Base-by-base conservation (phyloP, 2,113 vertebrate species). In the Dromiciops gliroides region DNA sequence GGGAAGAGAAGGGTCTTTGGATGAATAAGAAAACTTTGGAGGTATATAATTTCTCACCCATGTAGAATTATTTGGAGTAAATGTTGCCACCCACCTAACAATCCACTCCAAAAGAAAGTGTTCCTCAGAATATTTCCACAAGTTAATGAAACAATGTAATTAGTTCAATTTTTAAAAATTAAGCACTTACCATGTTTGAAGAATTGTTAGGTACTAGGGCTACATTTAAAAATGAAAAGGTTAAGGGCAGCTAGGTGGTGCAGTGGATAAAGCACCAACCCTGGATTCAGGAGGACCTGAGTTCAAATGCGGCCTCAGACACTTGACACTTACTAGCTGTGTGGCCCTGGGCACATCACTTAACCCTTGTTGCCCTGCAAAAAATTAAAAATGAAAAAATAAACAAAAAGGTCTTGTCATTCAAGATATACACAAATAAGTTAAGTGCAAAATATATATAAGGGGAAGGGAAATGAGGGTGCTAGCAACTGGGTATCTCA, bases 21-120 rank as follows among this genome's bases (percentile, higher is more conserved):
- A 89, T 48, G 52, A 94, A 93, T 91, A 95, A 48, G 51, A 16
- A 91, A 92, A 56, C 88, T 89, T 31, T 22, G 10, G 1, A 14
- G 56, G 51, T 56, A 60, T 92, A 4, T 96, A 52, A 92, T 94
- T 93, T 90, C 91, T 94, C 51, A 75, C 94, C 89, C 88, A 89
- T 52, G 14, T 48, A 16, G 75, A 89, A 91, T 94, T 94, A 95
- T 90, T 96, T 94, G 93, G 91, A 92, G 95, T 52, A 89, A 96
- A 89, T 48, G 91, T 67, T 88, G 49, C 88, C 44, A n/a, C 88
- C 92, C 37, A 53, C 44, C n/a, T 24, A 47, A 48, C 67, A 56
- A 37, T 88, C 83, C 51, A 48, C 5, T 91, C 91, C 37, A 89
- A 96, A 90, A 91, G 96, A 92, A 95, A 50, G 44, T 26, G 8